phyloP scores from a whole-genome alignment of 1,140 invertebrate genomes.

The Drosophila sp. region DNA sequence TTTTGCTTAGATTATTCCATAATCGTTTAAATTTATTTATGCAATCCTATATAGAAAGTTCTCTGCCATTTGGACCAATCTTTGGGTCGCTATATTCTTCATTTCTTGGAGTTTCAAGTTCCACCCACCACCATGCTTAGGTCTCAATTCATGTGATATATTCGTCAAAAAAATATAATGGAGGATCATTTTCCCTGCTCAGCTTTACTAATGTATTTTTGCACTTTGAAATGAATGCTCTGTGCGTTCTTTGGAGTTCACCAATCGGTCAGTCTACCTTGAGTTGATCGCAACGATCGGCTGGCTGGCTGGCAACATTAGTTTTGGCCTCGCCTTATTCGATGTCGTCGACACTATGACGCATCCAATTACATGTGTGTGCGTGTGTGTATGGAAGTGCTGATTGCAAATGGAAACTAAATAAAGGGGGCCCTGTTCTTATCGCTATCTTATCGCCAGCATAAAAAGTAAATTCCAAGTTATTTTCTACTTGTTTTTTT shows the following conservation, averaged over 20 bases:
- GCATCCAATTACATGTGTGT: neutral
- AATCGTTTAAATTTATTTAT: neutral
- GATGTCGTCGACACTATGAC: neutral
- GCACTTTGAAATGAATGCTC: no score
- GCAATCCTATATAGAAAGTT: no score
- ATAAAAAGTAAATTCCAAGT: constrained; percentile 24
- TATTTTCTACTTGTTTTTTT: constrained; percentile 36
- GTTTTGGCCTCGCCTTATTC: neutral
- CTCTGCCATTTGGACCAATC: no score
- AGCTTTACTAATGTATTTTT: no score
- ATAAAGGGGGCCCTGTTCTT: neutral
- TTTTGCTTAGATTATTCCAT: neutral
- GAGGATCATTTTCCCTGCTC: no score
- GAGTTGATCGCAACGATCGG: neutral
- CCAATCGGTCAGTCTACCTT: neutral
- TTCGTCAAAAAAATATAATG: no score
- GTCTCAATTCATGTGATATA: no score
- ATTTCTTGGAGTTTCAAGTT: no score
- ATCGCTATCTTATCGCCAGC: constrained; percentile 49
- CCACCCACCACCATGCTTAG: no score
- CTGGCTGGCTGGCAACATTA: neutral
- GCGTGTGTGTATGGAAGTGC: neutral
- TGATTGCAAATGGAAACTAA: neutral
- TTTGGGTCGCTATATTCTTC: no score
- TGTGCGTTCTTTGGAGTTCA: no score